Conservation (phyloP, 1,140 invertebrate species). For the Diabrotica undecimpunctata region DNA sequence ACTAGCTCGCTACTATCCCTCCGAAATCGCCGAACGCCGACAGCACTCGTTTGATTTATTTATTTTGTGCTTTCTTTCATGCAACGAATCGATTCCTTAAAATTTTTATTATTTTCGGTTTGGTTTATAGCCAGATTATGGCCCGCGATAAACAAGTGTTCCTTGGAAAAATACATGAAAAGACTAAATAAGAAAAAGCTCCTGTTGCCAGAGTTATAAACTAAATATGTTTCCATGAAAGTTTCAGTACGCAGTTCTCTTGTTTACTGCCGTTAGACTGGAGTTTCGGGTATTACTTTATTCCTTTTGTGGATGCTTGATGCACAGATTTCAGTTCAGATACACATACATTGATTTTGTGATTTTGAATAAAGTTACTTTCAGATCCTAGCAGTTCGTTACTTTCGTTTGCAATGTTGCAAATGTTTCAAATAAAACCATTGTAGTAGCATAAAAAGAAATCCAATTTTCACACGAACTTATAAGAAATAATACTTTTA, state of each 20-base stretch:
- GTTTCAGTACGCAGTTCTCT: background rate
- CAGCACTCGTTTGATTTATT: slow-evolving; percentile 22
- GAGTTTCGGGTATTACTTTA: slow-evolving; percentile 4
- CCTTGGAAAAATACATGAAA: slow-evolving; percentile 7
- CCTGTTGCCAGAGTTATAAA: slow-evolving; percentile 6
- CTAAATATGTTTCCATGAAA: slow-evolving; percentile 14
- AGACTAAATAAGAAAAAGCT: slow-evolving; percentile 9
- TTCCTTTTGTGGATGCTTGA: slow-evolving; percentile 5
- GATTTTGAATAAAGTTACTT: no score
- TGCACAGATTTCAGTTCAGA: background rate
- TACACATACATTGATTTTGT: no score
- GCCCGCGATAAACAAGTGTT: slow-evolving; percentile 20
- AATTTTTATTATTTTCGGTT: slow-evolving; percentile 25
- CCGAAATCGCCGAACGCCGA: slow-evolving; percentile 12
- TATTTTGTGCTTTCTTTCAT: slow-evolving; percentile 26
- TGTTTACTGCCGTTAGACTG: background rate
- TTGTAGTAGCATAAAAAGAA: no score
- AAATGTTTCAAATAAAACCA: no score
- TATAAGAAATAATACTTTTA: no score
- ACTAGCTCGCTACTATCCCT: slow-evolving; percentile 21
- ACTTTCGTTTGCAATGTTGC: no score
- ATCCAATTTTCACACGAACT: no score
- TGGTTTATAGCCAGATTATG: slow-evolving; percentile 20
- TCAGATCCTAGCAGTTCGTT: no score
- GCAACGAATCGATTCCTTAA: slow-evolving; percentile 26